phyloP scores from a whole-genome alignment of 2,113 vertebrate genomes.

The Xenopus laevis region DNA sequence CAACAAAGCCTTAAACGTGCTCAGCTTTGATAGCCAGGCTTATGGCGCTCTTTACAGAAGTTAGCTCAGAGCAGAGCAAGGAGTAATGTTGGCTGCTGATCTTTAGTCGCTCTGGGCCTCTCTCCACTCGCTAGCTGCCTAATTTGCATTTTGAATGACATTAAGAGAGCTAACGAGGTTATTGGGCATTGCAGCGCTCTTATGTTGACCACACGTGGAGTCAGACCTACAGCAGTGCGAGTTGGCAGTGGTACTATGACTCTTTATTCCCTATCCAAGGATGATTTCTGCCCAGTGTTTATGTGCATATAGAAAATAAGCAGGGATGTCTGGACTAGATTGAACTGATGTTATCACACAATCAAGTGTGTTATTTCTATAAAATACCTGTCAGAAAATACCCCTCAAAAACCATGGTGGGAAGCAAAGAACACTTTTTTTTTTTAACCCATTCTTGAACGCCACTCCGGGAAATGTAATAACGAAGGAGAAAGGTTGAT shows the following conservation, averaged over 20 bases:
- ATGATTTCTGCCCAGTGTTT: slow-evolving; percentile 66
- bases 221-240: slow-evolving; percentile 89
- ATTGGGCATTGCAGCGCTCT: slow-evolving; percentile 81
- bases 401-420: background rate
- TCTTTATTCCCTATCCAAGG: slow-evolving; percentile 80
- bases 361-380: background rate
- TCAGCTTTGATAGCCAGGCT: slow-evolving; percentile 66
- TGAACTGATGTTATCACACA: background rate
- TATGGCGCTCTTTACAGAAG: slow-evolving; percentile 69
- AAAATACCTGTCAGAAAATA: background rate
- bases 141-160: slow-evolving; percentile 86
- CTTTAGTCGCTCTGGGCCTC: slow-evolving; percentile 67
- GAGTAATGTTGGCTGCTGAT: slow-evolving; percentile 54
- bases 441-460: too few relatives aligned
- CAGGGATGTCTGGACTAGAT: background rate
- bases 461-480: too few relatives aligned
- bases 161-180: slow-evolving; percentile 84
- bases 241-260: slow-evolving; percentile 77
- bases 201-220: slow-evolving; percentile 84
- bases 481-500: too few relatives aligned
- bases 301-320: slow-evolving; percentile 60
- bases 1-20: slow-evolving; percentile 69
- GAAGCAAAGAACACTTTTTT: too few relatives aligned
- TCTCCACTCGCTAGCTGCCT: slow-evolving; percentile 79
- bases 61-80: slow-evolving; percentile 56